phyloP scores from a whole-genome alignment of 2,797 vertebrate genomes.

The Anguilla marmorata region DNA sequence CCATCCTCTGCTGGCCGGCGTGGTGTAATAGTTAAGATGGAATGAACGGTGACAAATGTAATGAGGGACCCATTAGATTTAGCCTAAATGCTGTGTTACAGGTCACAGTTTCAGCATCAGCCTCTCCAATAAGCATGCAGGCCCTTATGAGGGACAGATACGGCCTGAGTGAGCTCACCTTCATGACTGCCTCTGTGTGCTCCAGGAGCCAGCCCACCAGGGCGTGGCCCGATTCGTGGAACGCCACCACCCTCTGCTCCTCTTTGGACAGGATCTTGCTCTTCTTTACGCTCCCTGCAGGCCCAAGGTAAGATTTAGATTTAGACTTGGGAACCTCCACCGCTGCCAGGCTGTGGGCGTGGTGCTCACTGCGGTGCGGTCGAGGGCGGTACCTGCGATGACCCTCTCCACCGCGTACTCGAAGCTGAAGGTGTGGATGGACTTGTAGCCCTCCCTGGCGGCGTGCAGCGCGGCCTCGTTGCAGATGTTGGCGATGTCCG shows the following conservation, averaged over 20 bases:
- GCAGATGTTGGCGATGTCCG: slow-evolving; percentile 97
- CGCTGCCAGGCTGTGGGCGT: background rate
- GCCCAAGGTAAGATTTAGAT: background rate
- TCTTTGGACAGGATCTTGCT: slow-evolving; percentile 92
- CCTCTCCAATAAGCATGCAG: background rate
- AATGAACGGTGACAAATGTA: no score
- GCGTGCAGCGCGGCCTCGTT: slow-evolving; percentile 96
- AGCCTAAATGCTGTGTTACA: no score
- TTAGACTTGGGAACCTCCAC: background rate
- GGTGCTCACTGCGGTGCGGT: background rate
- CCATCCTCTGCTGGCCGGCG: no score
- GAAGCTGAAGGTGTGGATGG: slow-evolving; percentile 89
- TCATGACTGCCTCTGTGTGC: slow-evolving; percentile 94
- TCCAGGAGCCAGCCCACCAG: slow-evolving; percentile 96
- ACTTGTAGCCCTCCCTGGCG: slow-evolving; percentile 89
- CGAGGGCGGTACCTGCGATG: slow-evolving; percentile 78
- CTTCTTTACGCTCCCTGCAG: slow-evolving; percentile 89
- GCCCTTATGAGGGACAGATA: background rate
- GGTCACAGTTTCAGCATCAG: no score
- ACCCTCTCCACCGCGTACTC: slow-evolving; percentile 95
- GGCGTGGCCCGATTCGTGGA: slow-evolving; percentile 92
- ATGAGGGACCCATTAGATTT: no score
- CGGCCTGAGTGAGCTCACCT: slow-evolving; percentile 69
- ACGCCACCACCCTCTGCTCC: slow-evolving; percentile 89
- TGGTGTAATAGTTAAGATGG: no score